Evolutionary conservation across 2,113 vertebrate genomes (phyloP), one percentile per base, ranked within the genome.

Genomic region (Fregetta grallaria): DNA sequence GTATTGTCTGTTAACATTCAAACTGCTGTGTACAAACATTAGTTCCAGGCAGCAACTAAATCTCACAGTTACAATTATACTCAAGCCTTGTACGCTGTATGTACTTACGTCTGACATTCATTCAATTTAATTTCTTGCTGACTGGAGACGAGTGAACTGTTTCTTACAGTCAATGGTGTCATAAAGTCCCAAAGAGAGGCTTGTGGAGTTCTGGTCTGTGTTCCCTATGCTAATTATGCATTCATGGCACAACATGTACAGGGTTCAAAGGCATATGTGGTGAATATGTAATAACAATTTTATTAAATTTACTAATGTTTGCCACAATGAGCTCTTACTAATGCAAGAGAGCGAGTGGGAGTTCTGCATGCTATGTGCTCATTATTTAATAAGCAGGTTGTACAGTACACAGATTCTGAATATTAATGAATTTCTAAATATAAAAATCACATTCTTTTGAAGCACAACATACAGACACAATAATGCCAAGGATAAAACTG

Each of bases 371-470:
- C 84, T 83, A 30, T 77, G 74, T 61, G 45, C 67, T 96, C 58
- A 94, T 96, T 96, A 96, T 94, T 97, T 96, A 96, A 96, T 96
- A 96, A 96, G 49, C 19, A 84, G 32, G 25, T 80, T 84, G 50
- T 86, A 85, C 59, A 62, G 49, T 93, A 94, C 74, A 90, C 56
- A 91, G 42, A 21, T 15, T 79, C 50, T 91, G 96, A 86, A 97
- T 97, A 95, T 92, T 91, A 95, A 97, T 96, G 61, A 75, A 58
- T 94, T 96, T 94, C 93, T 96, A 92, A 97, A 94, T 81, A 86
- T 86, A 96, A 91, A 72, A 62, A 66, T 77, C 55, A 52, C 44
- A 91, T 90, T 88, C 13, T 76, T 88, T 95, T 86, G 63, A 84
- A 92, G 70, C 23, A 72, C 17, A 90, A 30, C 15, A 34, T 59